Evolutionary conservation across 2,797 vertebrate species (phyloP), one percentile per base, ranked within the genome.

Genomic region (Margarornis squamiger): DNA sequence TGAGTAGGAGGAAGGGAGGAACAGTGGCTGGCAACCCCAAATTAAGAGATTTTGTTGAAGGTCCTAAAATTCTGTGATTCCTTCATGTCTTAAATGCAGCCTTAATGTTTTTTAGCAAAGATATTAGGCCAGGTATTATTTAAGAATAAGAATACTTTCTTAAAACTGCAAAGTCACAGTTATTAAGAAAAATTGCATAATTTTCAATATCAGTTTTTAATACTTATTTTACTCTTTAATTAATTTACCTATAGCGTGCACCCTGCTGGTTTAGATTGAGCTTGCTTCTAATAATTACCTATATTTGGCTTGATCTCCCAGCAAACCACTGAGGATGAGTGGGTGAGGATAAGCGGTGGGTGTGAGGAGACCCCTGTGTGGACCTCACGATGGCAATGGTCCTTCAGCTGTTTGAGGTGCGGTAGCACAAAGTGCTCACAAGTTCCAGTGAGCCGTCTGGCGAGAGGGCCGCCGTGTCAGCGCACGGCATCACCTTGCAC

Each of bases 321-420:
- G 67, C 23, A 46, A 8, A 4, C 5, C 26, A 27, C 4, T 48
- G 20, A 26, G 34, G 61, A 13, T 62, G 26, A 49, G 70, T 12
- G 38, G 19, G 20, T 62, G 21, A 41, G 59, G 27, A 21, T 41
- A 75, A 55, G 75, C 30, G 61, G 57, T 46, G 58, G 27, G 30
- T 62, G 41, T 59, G 61, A 81, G 76, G n/a, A 43, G 52, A 16
- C 41, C 46, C 1, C 2, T 34, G 30, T 8, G 48, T n/a, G 51
- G 51, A 27, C 30, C 24, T 41, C 7, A 0, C 36, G 38, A 34
- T 30, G 26, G 30, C 71, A 58, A 29, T 39, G 66, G 39, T 30
- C 18, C 77, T 51, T 36, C 0, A 43, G 30, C 5, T 0, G 0
- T 39, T 38, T 7, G 67, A 30, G 34, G 2, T n/a, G 63, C 5